These are phyloP conservation scores for Enteromius unitaeniatus DNA, from an alignment of 2,797 vertebrate genomes.

Conservation along the genomic window DNA sequence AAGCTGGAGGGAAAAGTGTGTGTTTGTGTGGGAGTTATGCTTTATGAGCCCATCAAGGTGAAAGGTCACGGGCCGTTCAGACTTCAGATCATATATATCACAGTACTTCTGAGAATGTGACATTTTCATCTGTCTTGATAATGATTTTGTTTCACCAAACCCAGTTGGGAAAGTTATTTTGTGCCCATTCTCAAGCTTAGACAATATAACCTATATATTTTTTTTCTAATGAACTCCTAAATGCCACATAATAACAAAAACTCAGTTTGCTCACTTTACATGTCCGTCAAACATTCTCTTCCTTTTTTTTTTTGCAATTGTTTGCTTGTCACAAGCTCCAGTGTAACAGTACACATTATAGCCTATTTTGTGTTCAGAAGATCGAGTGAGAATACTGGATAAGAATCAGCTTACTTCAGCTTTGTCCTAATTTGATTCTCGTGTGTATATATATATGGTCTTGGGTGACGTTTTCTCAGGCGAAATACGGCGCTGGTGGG, in stretches of 20 bases:
- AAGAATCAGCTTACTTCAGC: constrained; percentile 10
- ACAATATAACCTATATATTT: neutral
- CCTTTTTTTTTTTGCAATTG: no score
- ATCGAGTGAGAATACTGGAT: neutral
- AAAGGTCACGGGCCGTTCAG: constrained; percentile 15
- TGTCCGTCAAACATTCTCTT: neutral
- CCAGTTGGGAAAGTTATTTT: neutral
- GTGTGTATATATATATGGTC: neutral
- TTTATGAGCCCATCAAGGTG: constrained; percentile 35
- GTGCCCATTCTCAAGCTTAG: neutral
- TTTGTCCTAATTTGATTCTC: neutral
- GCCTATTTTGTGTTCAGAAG: neutral
- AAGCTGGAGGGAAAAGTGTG: neutral
- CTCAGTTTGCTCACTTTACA: neutral
- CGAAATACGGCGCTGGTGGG: neutral
- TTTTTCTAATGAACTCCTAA: neutral
- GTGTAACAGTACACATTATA: neutral
- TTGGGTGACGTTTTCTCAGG: constrained; percentile 25
- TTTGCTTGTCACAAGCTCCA: neutral
- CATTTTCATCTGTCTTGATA: constrained; percentile 5
- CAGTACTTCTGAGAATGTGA: neutral
- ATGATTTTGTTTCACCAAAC: neutral
- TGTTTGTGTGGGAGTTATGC: constrained; percentile 18
- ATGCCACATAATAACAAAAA: neutral
- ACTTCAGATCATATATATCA: constrained; percentile 9